Evolutionary conservation across 1,140 invertebrate genomes (phyloP), one percentile per base, ranked within the genome.

Genomic region (Bilobella aurantiaca): DNA sequence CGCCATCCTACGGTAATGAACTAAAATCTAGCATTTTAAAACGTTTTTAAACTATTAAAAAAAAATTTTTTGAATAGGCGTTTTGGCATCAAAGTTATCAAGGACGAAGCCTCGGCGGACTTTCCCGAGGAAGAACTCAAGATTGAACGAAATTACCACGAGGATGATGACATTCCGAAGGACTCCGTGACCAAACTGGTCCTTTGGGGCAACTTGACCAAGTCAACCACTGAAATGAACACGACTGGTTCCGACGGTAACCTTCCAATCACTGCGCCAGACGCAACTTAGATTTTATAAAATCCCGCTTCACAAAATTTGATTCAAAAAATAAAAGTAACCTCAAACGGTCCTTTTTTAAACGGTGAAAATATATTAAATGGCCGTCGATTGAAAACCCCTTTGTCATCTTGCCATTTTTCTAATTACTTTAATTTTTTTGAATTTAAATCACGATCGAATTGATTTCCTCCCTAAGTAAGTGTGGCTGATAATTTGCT

Each of bases 21-120:
- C 3, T 30, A 28, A 28, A 21, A 23, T 8, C 31, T 16, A 5
- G n/a, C n/a, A n/a, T n/a, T n/a, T n/a, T n/a, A n/a, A n/a, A 60
- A 32, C n/a, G 5, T n/a, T 30, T 60, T 42, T 12, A 12, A 12
- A 12, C 37, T 42, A 8, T 57, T 14, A n/a, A n/a, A 57, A 14
- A 27, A 12, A 18, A 18, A 16, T 59, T 16, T 59, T 59, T 29
- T 61, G 75, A 75, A 25, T 74, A 89, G 89, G 79, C 81, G 84
- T 30, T 87, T 87, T 68, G 87, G 87, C 47, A 83, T 89, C 66
- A 82, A 85, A 14, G 83, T 93, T 32, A 85, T 94, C 42, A 88
- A 91, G 25, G 89, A 92, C 72, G 88, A 90, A 57, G 88, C 91
- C 75, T 88, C 90, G 64, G 89, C 90, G 14, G 93, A 90, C 90